Percentiles rank a stretch among this genome's conserved stretches.
Conservation (phyloP, 2,888 invertebrate species). For the Ennomos fuscantarius region DNA sequence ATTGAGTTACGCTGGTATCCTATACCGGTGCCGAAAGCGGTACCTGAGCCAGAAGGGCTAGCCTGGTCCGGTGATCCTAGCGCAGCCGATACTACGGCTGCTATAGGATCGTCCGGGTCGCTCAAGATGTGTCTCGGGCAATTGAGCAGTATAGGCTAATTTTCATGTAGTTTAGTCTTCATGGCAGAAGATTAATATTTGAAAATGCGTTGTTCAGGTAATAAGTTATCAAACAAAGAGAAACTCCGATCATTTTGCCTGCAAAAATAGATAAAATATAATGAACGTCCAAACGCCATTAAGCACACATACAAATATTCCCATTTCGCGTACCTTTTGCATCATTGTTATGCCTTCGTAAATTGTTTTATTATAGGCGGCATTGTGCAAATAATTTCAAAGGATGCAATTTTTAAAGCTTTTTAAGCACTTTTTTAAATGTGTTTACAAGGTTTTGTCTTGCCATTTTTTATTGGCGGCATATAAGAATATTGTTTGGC, state of each 20-base stretch:
- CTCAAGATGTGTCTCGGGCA: no score
- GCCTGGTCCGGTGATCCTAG: no score
- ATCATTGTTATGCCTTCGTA: slow-evolving; percentile 42
- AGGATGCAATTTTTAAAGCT: slow-evolving; percentile 38
- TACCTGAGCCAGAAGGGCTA: no score
- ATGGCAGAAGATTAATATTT: no score
- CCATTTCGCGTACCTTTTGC: slow-evolving; percentile 33
- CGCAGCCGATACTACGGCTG: no score
- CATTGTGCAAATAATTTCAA: slow-evolving; percentile 53
- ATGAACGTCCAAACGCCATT: slow-evolving; percentile 32
- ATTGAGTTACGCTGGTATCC: no score
- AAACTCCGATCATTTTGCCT: not conserved
- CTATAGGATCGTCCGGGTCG: no score
- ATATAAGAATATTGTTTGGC: slow-evolving; percentile 40
- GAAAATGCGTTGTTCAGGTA: no score
- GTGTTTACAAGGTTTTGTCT: slow-evolving; percentile 44
- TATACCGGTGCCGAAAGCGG: no score
- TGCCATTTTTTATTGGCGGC: slow-evolving; percentile 42
- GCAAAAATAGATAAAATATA: slow-evolving; percentile 11
- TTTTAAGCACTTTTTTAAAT: slow-evolving; percentile 32
- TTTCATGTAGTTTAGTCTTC: no score
- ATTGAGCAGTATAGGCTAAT: no score
- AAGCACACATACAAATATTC: slow-evolving; percentile 6
- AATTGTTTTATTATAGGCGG: slow-evolving; percentile 50
- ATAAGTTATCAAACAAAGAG: no score